phyloP scores from a whole-genome alignment of 2,888 invertebrate species.

The Andrena praecox region DNA sequence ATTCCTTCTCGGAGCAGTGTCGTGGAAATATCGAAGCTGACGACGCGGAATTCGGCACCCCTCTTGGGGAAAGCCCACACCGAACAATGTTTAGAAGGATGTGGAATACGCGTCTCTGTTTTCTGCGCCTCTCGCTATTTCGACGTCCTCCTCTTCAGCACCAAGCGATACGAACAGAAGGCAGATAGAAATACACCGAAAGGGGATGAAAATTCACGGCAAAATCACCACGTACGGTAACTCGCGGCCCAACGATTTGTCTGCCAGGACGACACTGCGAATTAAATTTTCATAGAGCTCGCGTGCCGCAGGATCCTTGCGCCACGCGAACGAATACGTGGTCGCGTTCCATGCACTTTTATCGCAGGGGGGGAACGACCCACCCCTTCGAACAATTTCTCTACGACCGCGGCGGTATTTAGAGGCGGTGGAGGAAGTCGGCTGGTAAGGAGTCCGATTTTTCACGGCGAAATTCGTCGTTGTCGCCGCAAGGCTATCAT shows the following conservation, averaged over 20 bases:
- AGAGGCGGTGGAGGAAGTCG: constrained; percentile 5
- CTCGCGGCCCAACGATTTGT: too few species aligned
- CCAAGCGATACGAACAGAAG: background rate
- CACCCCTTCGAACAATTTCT: constrained; percentile 7
- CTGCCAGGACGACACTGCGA: background rate
- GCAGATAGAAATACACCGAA: too few species aligned
- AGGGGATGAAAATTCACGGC: too few species aligned
- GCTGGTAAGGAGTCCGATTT: constrained; percentile 35
- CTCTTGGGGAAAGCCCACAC: background rate
- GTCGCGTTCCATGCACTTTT: constrained; percentile 25
- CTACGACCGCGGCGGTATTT: background rate
- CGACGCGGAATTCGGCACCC: constrained; percentile 20
- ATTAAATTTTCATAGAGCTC: constrained; percentile 3
- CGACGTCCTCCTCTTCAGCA: background rate
- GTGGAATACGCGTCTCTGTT: background rate
- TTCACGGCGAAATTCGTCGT: constrained; percentile 38
- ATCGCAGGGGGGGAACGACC: background rate
- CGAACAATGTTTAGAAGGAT: background rate
- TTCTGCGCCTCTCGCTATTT: background rate
- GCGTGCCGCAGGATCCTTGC: constrained; percentile 11
- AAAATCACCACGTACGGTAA: too few species aligned
- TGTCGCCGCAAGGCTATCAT: constrained; percentile 55
- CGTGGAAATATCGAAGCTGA: background rate
- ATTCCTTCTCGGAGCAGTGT: background rate
- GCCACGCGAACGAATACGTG: constrained; percentile 1